A percentile compares a stretch with the other conserved stretches of the same genome.
Conservation (phyloP, 35 echinoderm and acorn worm genomes). For the Eucidaris tribuloides region DNA sequence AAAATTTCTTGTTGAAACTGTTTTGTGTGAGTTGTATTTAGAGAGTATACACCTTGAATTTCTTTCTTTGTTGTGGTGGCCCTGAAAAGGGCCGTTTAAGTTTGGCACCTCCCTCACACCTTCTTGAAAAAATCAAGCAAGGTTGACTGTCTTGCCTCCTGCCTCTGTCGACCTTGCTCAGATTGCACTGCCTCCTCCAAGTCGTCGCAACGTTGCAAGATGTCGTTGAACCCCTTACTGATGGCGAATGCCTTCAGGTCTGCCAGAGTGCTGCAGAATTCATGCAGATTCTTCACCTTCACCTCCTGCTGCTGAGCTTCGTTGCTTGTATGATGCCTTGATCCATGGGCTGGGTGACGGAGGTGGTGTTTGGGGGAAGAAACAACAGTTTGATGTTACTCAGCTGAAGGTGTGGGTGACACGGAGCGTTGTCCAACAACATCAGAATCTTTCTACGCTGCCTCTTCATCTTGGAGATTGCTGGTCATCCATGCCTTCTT, state of each 20-base stretch:
- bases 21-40: no score
- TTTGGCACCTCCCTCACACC: background rate
- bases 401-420: background rate
- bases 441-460: background rate
- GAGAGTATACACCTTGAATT: no score
- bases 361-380: slow-evolving; percentile 49
- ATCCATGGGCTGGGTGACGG: slow-evolving; percentile 50
- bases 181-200: background rate
- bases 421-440: slow-evolving; percentile 21
- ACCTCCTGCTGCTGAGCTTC: background rate
- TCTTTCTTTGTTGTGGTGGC: no score
- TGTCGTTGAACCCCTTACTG: background rate
- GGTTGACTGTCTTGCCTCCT: background rate
- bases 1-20: no score
- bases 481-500: slow-evolving; percentile 58
- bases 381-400: slow-evolving; percentile 17
- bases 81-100: slow-evolving; percentile 7
- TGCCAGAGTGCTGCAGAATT: background rate
- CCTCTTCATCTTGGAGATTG: background rate
- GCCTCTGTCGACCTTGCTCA: background rate
- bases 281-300: background rate
- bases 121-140: background rate
- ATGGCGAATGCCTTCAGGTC: slow-evolving; percentile 21
- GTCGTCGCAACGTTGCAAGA: background rate
- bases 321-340: slow-evolving; percentile 22